Evolutionary conservation across 2,113 vertebrate species (phyloP).

Genomic region (Odocoileus hemionus): DNA sequence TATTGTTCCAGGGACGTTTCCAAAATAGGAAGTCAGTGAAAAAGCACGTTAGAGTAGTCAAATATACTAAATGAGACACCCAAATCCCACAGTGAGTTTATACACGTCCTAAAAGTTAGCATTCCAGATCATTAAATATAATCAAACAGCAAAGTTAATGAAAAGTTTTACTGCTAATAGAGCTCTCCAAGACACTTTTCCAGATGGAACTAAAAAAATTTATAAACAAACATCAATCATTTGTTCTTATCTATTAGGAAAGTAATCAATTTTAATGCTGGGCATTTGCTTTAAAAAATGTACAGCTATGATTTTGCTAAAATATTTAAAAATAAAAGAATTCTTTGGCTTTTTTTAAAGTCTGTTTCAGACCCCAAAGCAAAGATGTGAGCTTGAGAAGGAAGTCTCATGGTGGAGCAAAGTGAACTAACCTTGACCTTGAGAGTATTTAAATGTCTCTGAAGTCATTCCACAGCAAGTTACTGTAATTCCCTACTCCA

Average conservation of each 20-base stretch:
- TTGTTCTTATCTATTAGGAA: conserved; percentile 30
- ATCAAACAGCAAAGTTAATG: neutral
- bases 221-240: conserved; percentile 31
- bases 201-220: neutral
- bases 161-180: neutral
- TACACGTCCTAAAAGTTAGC: neutral
- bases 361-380: neutral
- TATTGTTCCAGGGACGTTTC: neutral
- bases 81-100: neutral
- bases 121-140: neutral
- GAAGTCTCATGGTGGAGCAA: neutral
- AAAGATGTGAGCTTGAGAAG: conserved; percentile 29
- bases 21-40: neutral
- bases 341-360: conserved; percentile 34
- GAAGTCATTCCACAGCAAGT: conserved; percentile 54
- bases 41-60: neutral
- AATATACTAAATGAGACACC: neutral
- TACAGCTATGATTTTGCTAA: conserved; percentile 30
- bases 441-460: conserved; percentile 29
- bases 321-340: conserved; percentile 41
- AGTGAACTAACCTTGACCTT: neutral
- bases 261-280: neutral
- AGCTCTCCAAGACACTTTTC: neutral
- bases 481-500: conserved; percentile 46
- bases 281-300: neutral